Base-by-base conservation (phyloP, 2,113 vertebrate genomes). In the Amphilophus citrinellus region DNA sequence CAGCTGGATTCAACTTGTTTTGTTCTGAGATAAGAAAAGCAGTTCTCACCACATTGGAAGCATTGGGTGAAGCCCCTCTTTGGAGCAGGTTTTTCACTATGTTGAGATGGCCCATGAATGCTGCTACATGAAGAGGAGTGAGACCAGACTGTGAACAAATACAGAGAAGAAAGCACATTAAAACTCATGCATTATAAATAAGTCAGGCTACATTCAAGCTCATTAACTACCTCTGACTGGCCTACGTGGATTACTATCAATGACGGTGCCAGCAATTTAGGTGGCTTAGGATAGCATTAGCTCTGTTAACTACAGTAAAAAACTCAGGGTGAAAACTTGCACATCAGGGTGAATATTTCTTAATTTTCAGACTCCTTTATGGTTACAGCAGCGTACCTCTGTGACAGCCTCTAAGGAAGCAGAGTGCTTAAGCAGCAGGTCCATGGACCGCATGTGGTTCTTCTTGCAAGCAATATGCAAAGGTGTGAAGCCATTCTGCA, bases 391-490 rank as follows among this genome's bases (percentile, higher is more conserved):
- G 80, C 93, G 90, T 91, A 99, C 98, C 98, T 99, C 98, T 0
- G 98, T 99, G 87, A 99, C 98, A 0, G 98, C 98, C 0, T 99
- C 98, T 0, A 99, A 96, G 50, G 98, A 98, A 50, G 98, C 98
- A 0, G 98, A 98, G 0, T 97, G 98, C 94, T 99, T 99, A 79
- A 99, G 95, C 84, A 99, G 96, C 87, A 99, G 95, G 84, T 99
- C 98, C 98, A 99, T 99, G 83, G 98, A 98, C 0, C 97, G 96
- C 92, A 98, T 96, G 88, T 99, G 98, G 94, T 98, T 99, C 95
- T 99, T 99, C 96, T 99, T 99, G 91, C 98, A 99, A 91, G 98
- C 98, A 0, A 99, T 99, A 68, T 99, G 98, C 50, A 99, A 96
- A 17, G 98, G 98, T 0, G 98, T 99, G 88, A 99, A 99, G 86